These are phyloP conservation scores for Pseudocheirus occidentalis DNA, from an alignment of 2,797 vertebrate genomes.

Conservation along the genomic window DNA sequence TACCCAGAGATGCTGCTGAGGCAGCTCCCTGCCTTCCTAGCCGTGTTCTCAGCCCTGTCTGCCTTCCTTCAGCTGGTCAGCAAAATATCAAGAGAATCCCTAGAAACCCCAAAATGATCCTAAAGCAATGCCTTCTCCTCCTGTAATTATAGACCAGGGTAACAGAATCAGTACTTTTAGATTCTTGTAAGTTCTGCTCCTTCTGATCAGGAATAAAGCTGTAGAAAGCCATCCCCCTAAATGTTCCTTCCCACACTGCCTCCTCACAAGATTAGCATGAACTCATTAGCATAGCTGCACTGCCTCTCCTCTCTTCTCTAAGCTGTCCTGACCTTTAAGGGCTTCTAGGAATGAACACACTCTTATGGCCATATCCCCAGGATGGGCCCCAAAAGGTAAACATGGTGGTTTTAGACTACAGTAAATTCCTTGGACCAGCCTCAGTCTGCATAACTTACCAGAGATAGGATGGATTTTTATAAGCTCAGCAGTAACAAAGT, in stretches of 20 bases:
- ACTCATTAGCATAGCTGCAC: not conserved
- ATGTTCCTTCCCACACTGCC: not conserved
- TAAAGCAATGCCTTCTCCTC: too few species aligned
- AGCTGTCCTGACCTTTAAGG: not conserved
- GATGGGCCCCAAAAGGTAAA: not conserved
- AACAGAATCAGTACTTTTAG: too few species aligned
- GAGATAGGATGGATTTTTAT: not conserved
- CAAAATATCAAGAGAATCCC: too few species aligned
- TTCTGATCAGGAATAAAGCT: not conserved
- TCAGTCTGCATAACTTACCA: not conserved
- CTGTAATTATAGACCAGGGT: too few species aligned
- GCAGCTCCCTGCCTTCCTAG: too few species aligned
- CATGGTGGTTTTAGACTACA: not conserved
- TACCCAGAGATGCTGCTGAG: not conserved
- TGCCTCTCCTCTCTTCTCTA: not conserved
- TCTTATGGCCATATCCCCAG: not conserved
- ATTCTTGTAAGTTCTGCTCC: not conserved
- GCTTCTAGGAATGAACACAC: not conserved
- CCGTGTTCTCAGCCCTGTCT: too few species aligned
- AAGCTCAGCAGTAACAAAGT: not conserved
- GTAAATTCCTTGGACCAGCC: not conserved
- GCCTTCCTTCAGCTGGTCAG: too few species aligned
- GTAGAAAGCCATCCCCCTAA: rapidly evolving
- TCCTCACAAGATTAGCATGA: not conserved
- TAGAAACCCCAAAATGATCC: too few species aligned